These are phyloP conservation scores for Acanthis flammea DNA, from an alignment of 2,797 vertebrate genomes.

Conservation along the genomic window DNA sequence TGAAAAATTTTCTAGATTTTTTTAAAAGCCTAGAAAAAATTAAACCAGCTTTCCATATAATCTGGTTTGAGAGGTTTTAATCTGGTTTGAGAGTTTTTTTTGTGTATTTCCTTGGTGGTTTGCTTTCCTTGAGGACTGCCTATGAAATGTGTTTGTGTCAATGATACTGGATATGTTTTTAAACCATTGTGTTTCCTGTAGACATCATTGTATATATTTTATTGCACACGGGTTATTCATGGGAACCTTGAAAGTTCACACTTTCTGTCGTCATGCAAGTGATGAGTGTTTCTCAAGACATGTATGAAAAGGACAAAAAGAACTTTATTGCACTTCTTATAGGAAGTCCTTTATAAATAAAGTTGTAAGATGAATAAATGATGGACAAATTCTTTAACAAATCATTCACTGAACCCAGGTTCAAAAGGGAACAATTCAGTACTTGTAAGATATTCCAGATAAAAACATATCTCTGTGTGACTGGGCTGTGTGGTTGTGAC, in stretches of 20 bases:
- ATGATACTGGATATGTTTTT: not conserved
- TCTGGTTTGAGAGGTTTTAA: not conserved
- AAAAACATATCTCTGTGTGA: not conserved
- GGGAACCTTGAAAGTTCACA: not conserved
- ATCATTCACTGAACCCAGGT: not conserved
- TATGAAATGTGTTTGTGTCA: not conserved
- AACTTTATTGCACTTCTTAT: not conserved
- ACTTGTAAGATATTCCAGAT: not conserved
- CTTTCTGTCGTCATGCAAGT: not conserved
- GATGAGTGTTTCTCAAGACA: not conserved
- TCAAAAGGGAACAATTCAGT: not conserved
- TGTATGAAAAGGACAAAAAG: not conserved
- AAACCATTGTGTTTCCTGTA: not conserved
- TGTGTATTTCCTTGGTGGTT: not conserved
- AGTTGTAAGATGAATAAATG: not conserved
- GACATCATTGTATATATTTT: not conserved
- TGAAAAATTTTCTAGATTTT: not conserved
- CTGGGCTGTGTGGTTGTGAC: not conserved
- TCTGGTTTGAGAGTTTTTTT: not conserved
- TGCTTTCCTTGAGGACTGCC: not conserved
- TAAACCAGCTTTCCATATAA: not conserved
- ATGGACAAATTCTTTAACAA: not conserved
- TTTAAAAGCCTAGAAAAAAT: not conserved
- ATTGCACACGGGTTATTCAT: rapidly evolving
- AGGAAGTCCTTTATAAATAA: not conserved